Conservation (phyloP, 2,888 invertebrate genomes). For the Tortricodes alternella region DNA sequence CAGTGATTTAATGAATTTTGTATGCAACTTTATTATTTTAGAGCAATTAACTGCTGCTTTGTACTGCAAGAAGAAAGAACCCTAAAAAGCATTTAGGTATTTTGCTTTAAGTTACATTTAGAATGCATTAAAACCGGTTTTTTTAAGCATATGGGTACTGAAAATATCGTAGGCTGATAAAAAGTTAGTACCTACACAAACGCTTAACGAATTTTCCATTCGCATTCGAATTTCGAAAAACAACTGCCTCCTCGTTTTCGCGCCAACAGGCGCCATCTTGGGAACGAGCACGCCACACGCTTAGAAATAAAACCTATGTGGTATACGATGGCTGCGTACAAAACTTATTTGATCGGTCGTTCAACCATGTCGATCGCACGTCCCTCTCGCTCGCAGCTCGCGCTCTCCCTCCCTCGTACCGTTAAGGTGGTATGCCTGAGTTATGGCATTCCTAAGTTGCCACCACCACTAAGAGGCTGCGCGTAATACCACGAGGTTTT, state of each 20-base stretch:
- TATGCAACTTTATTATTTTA: too few relatives aligned
- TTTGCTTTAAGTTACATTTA: too few relatives aligned
- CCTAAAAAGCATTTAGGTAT: too few relatives aligned
- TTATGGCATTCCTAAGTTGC: slow-evolving; percentile 80
- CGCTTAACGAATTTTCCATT: background rate
- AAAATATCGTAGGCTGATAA: too few relatives aligned
- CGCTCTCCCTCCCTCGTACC: slow-evolving; percentile 69
- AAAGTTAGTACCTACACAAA: too few relatives aligned
- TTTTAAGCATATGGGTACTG: too few relatives aligned
- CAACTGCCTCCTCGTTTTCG: slow-evolving; percentile 40
- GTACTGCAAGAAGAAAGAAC: too few relatives aligned
- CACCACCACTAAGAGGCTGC: slow-evolving; percentile 76
- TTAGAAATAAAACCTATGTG: slow-evolving; percentile 76
- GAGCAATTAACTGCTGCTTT: too few relatives aligned
- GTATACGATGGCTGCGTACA: slow-evolving; percentile 74
- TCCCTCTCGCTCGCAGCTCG: slow-evolving; percentile 52
- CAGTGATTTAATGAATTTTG: too few relatives aligned
- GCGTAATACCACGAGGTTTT: slow-evolving; percentile 63
- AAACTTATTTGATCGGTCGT: slow-evolving; percentile 83
- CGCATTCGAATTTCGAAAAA: slow-evolving; percentile 23
- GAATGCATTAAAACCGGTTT: too few relatives aligned
- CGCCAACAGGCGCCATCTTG: slow-evolving; percentile 60
- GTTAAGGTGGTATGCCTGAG: slow-evolving; percentile 79
- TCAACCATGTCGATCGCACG: slow-evolving; percentile 71
- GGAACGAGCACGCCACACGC: slow-evolving; percentile 64